A percentile compares a stretch with the other conserved stretches of the same genome.
Conservation (phyloP, 2,888 invertebrate genomes). For the Agrotis puta region DNA sequence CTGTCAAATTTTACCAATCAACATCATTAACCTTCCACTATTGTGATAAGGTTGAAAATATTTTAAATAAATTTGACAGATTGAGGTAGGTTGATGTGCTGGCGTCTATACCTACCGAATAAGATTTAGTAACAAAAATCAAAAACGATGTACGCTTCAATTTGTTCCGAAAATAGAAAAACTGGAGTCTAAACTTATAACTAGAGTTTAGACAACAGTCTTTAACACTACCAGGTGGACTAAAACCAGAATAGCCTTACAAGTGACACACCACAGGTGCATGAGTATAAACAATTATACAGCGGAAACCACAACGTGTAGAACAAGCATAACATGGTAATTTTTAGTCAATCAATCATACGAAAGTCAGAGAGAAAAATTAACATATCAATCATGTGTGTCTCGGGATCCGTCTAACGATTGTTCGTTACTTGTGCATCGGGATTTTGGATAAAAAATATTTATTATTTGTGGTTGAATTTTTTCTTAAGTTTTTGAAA, state of each 20-base stretch:
- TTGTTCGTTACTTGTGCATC: constrained; percentile 14
- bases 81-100: too few species aligned
- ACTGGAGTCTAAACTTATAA: too few species aligned
- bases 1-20: too few species aligned
- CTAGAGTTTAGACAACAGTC: too few species aligned
- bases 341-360: constrained; percentile 47
- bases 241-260: neutral
- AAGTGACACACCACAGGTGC: constrained; percentile 39
- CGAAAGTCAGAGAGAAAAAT: constrained; percentile 40
- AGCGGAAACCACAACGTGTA: constrained; percentile 40
- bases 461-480: neutral
- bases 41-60: too few species aligned
- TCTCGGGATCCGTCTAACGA: constrained; percentile 31
- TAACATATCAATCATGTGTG: constrained; percentile 54
- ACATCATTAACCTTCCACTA: too few species aligned
- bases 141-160: too few species aligned
- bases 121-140: too few species aligned
- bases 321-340: constrained; percentile 37
- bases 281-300: neutral
- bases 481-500: neutral
- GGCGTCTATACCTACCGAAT: too few species aligned
- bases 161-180: too few species aligned
- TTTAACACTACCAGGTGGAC: neutral
- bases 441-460: neutral
- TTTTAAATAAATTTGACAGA: too few species aligned